These are phyloP conservation scores for Pomacea maculata DNA, from an alignment of 1,140 invertebrate genomes.

Conservation along the genomic window DNA sequence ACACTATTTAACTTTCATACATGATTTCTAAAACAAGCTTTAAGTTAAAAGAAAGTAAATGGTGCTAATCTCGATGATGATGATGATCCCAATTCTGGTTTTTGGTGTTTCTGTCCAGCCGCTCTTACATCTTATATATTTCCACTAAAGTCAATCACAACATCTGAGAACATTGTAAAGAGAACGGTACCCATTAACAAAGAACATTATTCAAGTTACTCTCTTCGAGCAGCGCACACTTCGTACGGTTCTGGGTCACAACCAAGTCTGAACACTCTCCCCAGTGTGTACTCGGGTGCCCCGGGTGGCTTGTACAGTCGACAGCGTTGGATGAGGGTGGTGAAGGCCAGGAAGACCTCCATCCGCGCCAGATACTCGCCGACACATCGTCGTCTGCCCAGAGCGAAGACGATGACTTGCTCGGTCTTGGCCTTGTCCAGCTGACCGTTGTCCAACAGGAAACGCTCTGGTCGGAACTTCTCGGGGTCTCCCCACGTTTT, in stretches of 20 bases:
- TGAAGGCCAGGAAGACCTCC: conserved; percentile 43
- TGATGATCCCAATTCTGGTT: too few relatives aligned
- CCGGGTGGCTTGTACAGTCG: conserved; percentile 25
- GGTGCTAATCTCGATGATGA: too few relatives aligned
- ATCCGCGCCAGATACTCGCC: conserved; percentile 42
- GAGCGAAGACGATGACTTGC: conserved; percentile 25
- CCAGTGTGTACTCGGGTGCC: conserved; percentile 14
- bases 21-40: too few relatives aligned
- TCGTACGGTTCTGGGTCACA: conserved; percentile 19
- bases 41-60: too few relatives aligned
- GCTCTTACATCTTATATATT: too few relatives aligned
- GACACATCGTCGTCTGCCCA: conserved; percentile 37
- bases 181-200: too few relatives aligned
- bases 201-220: not conserved
- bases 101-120: too few relatives aligned
- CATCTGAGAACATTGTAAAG: too few relatives aligned
- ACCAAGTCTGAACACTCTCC: conserved; percentile 4
- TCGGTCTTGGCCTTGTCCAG: conserved; percentile 45
- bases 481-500: conserved; percentile 75
- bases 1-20: too few relatives aligned
- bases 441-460: conserved; percentile 74
- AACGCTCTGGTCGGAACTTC: conserved; percentile 79
- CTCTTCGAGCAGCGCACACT: conserved; percentile 12
- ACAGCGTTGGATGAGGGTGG: conserved; percentile 35
- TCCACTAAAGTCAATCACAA: too few relatives aligned